A percentile compares a stretch with the other conserved stretches of the same genome.
phyloP scores from a whole-genome alignment of 2,888 invertebrate genomes.

The Aromia moschata region DNA sequence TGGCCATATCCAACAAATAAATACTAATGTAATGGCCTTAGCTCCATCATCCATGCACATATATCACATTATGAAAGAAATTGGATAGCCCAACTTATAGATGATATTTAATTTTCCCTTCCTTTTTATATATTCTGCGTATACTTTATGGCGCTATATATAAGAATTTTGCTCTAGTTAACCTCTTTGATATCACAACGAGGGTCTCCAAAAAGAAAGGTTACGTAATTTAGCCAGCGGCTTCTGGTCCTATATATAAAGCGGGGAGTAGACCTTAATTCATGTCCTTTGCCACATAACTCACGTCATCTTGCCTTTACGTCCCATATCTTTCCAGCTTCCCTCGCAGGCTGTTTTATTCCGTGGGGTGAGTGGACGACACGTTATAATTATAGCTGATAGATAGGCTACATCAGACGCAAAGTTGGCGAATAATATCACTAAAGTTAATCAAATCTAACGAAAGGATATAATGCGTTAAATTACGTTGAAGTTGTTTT shows the following conservation, averaged over 20 bases:
- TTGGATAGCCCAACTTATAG: background rate
- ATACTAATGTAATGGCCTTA: too few species aligned
- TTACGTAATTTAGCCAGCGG: constrained; percentile 16
- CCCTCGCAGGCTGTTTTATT: background rate
- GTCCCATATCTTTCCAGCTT: constrained; percentile 7
- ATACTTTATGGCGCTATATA: constrained; percentile 11
- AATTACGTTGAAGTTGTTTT: too few species aligned
- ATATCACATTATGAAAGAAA: too few species aligned
- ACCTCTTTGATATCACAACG: constrained; percentile 13
- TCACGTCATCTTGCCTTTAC: constrained; percentile 10
- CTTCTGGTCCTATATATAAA: constrained; percentile 4
- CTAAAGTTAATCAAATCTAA: too few species aligned
- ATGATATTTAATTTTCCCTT: background rate
- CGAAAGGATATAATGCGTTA: too few species aligned
- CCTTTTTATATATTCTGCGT: too few species aligned
- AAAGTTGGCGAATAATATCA: too few species aligned
- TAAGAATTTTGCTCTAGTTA: constrained; percentile 3
- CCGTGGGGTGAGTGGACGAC: background rate
- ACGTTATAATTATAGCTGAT: background rate
- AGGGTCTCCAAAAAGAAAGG: constrained; percentile 11
- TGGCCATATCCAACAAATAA: too few species aligned
- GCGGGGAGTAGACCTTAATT: constrained; percentile 5
- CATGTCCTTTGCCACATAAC: constrained; percentile 15
- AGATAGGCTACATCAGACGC: too few species aligned
- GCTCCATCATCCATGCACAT: too few species aligned